A percentile compares a stretch with the other conserved stretches of the same genome.
Conservation (phyloP, 2,888 invertebrate species). For the Acleris cristana region DNA sequence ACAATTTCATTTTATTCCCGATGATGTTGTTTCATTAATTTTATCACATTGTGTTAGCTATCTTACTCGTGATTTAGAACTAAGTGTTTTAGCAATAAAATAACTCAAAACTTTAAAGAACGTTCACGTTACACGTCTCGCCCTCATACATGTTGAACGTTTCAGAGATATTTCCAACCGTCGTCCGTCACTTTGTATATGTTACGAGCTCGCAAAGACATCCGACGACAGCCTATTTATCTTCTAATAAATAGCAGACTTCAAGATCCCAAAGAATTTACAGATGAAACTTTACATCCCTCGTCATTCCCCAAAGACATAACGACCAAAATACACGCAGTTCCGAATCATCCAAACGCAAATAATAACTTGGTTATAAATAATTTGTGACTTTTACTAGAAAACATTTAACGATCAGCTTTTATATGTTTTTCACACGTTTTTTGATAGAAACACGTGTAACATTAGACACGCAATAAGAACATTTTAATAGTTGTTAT, state of each 20-base stretch:
- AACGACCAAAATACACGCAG: constrained; percentile 38
- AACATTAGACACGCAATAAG: constrained; percentile 53
- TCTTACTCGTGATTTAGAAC: neutral
- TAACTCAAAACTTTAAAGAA: neutral
- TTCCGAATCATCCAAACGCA: constrained; percentile 34
- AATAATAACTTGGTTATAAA: constrained; percentile 45
- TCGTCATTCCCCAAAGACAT: constrained; percentile 18
- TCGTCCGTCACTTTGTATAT: constrained; percentile 63
- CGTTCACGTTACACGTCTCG: neutral
- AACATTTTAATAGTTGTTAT: constrained; percentile 66
- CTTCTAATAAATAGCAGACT: constrained; percentile 77
- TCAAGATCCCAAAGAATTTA: constrained; percentile 43
- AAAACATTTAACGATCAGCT: constrained; percentile 69
- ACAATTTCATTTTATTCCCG: too few relatives aligned
- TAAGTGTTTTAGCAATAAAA: neutral
- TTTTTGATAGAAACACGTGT: constrained; percentile 66
- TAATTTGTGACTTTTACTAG: constrained; percentile 72
- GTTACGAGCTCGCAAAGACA: constrained; percentile 74
- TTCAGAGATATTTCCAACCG: constrained; percentile 71
- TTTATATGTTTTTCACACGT: constrained; percentile 74
- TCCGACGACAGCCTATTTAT: constrained; percentile 78
- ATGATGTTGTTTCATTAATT: too few relatives aligned
- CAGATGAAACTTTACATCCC: constrained; percentile 44
- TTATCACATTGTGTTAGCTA: too few relatives aligned
- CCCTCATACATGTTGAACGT: constrained; percentile 33